Evolutionary conservation across 2,797 vertebrate genomes (phyloP).

Genomic region (Ataeniobius toweri): DNA sequence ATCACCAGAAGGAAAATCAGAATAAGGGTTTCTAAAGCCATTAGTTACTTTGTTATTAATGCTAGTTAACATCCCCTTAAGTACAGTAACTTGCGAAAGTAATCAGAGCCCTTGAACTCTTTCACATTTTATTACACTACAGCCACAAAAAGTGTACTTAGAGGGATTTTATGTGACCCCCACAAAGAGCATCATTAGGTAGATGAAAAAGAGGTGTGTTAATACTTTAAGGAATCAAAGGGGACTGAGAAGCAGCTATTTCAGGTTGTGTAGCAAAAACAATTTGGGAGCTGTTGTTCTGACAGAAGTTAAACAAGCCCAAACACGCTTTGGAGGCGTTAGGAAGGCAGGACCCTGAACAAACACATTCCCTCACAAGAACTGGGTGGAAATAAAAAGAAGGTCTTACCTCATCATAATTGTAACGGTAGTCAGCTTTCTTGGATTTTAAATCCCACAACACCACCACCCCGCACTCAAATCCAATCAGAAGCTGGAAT

Average conservation of each 20-base stretch:
- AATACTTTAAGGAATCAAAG: neutral
- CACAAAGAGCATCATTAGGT: neutral
- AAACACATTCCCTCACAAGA: constrained; percentile 16
- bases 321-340: constrained; percentile 19
- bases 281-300: neutral
- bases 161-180: neutral
- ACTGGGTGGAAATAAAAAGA: constrained; percentile 9
- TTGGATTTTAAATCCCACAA: constrained; percentile 98
- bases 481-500: constrained; percentile 95
- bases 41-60: neutral
- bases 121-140: no score
- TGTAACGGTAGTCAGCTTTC: constrained; percentile 98
- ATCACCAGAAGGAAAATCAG: neutral
- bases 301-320: neutral
- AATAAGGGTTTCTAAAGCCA: neutral
- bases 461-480: constrained; percentile 93
- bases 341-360: constrained; percentile 1
- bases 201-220: neutral
- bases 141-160: neutral
- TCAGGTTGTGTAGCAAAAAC: constrained; percentile 7
- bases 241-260: neutral
- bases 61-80: neutral
- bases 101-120: neutral
- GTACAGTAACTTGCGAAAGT: neutral
- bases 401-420: constrained; percentile 92